Base-by-base conservation (phyloP, 2,113 vertebrate genomes). In the Theristicus caerulescens region DNA sequence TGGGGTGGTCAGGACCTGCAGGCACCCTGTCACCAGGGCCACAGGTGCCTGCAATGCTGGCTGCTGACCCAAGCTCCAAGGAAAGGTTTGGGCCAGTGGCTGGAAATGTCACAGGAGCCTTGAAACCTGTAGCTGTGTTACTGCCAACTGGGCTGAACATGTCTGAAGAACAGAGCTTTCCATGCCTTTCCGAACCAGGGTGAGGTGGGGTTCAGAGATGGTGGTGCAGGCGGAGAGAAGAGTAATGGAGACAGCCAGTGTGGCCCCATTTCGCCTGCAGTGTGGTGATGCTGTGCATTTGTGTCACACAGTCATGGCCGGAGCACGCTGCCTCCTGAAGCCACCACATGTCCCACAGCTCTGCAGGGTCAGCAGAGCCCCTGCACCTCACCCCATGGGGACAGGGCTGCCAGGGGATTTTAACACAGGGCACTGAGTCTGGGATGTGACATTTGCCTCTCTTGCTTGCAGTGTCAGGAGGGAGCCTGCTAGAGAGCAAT, bases 241-340 rank as follows among this genome's bases (percentile, higher is more conserved):
- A 52, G 20, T 26, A 64, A n/a, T 1, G 2, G 26, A 26, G 61
- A 57, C 2, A 10, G 29, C 12, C 8, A 10, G 36, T 14, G 12
- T 5, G 27, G 27, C 55, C 24, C 29, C 1, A 1, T 64, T 74
- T 66, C 0, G 1, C 73, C 58, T 46, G 44, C 3, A 0, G 19
- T 19, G 17, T 64, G 72, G 31, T 27, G 61, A 69, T 32, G 26
- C 40, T n/a, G 34, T 36, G 47, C 25, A 5, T 54, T 49, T 55
- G 20, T 59, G 11, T 49, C 1, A 0, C 31, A 14, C 82, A 72
- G 57, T 20, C 1, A 0, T 25, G 42, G 34, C n/a, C 1, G 3
- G 31, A 58, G 52, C 58, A 61, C 0, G 1, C 32, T 47, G 38
- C 15, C 14, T 72, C 26, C 59, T 26, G 42, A 22, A 73, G 24